phyloP scores from a whole-genome alignment of 2,113 vertebrate genomes.

The Centropus unirufus region DNA sequence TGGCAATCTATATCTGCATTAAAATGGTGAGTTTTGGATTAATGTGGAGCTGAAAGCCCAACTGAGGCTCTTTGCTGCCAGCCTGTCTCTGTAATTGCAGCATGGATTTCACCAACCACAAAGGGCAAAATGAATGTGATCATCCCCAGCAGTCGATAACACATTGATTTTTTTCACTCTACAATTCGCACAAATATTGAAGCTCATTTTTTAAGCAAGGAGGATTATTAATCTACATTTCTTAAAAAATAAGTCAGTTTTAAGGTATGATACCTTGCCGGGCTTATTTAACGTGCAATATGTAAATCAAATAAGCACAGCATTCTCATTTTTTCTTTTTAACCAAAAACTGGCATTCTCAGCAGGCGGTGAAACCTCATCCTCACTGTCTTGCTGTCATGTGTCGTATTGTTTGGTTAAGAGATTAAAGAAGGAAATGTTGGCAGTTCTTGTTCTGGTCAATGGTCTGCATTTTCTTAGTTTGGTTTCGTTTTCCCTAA shows the following conservation, averaged over 20 bases:
- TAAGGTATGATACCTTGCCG: slow-evolving; percentile 41
- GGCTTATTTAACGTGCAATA: slow-evolving; percentile 55
- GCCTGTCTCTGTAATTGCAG: slow-evolving; percentile 85
- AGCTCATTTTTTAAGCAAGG: slow-evolving; percentile 82
- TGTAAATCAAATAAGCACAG: slow-evolving; percentile 32
- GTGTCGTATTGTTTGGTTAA: slow-evolving; percentile 42
- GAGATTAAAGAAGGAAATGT: slow-evolving; percentile 66
- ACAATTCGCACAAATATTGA: slow-evolving; percentile 83
- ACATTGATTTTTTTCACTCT: slow-evolving; percentile 84
- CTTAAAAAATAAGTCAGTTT: slow-evolving; percentile 69
- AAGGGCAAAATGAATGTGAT: slow-evolving; percentile 86
- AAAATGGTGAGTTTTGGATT: slow-evolving; percentile 86
- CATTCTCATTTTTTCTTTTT: neutral
- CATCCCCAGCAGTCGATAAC: slow-evolving; percentile 80
- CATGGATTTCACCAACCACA: slow-evolving; percentile 88
- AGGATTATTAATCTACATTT: slow-evolving; percentile 80
- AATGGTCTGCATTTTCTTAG: slow-evolving; percentile 37
- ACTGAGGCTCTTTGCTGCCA: slow-evolving; percentile 84
- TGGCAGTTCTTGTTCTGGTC: slow-evolving; percentile 56
- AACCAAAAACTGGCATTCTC: slow-evolving; percentile 17
- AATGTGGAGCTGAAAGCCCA: slow-evolving; percentile 86
- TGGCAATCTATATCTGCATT: slow-evolving; percentile 87
- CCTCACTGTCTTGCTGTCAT: slow-evolving; percentile 21
- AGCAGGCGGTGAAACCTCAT: slow-evolving; percentile 26
- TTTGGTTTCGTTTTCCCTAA: slow-evolving; percentile 64